phyloP scores from a whole-genome alignment of 2,113 vertebrate genomes.

The Speoplatyrhinus poulsoni region DNA sequence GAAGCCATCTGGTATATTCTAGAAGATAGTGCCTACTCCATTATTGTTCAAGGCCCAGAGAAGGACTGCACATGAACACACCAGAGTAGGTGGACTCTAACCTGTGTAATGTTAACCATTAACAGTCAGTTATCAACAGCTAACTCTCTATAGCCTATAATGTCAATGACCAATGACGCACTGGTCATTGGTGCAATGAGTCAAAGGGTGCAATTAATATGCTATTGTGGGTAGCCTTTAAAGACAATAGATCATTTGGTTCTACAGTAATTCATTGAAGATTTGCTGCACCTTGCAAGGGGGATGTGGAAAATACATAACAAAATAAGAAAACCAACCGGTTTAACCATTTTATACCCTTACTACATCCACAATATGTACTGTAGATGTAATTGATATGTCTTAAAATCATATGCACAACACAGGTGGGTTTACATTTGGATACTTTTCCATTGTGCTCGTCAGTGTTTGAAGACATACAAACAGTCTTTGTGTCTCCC shows the following conservation, averaged over 20 bases:
- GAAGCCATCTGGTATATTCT: no score
- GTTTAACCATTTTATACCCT: not conserved
- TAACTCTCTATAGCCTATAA: constrained; percentile 15
- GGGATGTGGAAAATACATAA: not conserved
- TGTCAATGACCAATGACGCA: constrained; percentile 37
- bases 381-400: not conserved
- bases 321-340: not conserved
- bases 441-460: constrained; percentile 12
- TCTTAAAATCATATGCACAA: not conserved
- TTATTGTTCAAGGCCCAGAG: constrained; percentile 12
- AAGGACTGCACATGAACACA: constrained; percentile 26
- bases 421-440: not conserved
- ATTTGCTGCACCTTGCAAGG: not conserved
- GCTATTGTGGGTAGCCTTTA: no score
- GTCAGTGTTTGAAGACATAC: constrained; percentile 42
- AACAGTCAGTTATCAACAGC: constrained; percentile 48
- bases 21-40: constrained; percentile 1
- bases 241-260: no score
- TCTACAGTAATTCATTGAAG: no score
- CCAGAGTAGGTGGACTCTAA: constrained; percentile 63
- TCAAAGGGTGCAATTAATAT: not conserved
- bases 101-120: constrained; percentile 71
- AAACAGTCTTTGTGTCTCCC: constrained; percentile 31
- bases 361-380: not conserved
- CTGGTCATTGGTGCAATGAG: constrained; percentile 46